Evolutionary conservation across 2,888 invertebrate genomes (phyloP).

Genomic region (Drosophila merina): DNA sequence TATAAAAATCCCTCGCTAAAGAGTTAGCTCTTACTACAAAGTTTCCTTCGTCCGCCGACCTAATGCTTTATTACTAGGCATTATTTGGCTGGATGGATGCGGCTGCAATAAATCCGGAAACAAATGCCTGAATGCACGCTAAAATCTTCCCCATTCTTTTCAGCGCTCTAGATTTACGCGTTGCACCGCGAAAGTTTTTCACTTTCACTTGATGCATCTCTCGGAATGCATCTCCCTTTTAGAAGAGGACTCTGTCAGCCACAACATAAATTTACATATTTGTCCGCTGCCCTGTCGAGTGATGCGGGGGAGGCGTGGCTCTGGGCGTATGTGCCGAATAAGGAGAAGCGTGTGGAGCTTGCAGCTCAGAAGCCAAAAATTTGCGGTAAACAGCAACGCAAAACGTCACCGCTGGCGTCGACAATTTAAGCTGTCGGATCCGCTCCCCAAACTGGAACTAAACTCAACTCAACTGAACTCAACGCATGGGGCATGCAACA

Average conservation of each 20-base stretch:
- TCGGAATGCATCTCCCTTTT: constrained; percentile 20
- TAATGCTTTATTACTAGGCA: constrained; percentile 11
- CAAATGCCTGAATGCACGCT: constrained; percentile 57
- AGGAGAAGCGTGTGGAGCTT: constrained; percentile 24
- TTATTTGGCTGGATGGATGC: constrained; percentile 13
- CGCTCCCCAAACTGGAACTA: constrained; percentile 11
- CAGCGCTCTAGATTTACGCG: constrained; percentile 65
- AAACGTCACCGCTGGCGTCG: constrained; percentile 50
- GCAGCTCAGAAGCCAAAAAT: constrained; percentile 72
- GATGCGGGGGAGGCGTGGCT: constrained; percentile 1
- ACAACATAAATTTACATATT: constrained; percentile 76
- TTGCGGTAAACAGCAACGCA: constrained; percentile 66
- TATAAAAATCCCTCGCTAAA: not conserved
- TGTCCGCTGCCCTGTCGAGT: constrained; percentile 52
- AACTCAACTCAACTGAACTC: constrained; percentile 24
- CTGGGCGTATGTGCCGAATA: constrained; percentile 1
- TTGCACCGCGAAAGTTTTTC: constrained; percentile 68
- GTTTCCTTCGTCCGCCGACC: constrained; percentile 8
- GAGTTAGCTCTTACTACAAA: constrained; percentile 19
- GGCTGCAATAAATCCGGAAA: constrained; percentile 62
- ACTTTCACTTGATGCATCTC: constrained; percentile 72
- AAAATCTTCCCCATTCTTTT: constrained; percentile 60
- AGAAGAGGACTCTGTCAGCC: constrained; percentile 59
- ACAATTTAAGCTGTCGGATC: constrained; percentile 70
- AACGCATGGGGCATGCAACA: not conserved